Evolutionary conservation across 2,113 vertebrate species (phyloP).

Genomic region (Cinclus mexicanus): DNA sequence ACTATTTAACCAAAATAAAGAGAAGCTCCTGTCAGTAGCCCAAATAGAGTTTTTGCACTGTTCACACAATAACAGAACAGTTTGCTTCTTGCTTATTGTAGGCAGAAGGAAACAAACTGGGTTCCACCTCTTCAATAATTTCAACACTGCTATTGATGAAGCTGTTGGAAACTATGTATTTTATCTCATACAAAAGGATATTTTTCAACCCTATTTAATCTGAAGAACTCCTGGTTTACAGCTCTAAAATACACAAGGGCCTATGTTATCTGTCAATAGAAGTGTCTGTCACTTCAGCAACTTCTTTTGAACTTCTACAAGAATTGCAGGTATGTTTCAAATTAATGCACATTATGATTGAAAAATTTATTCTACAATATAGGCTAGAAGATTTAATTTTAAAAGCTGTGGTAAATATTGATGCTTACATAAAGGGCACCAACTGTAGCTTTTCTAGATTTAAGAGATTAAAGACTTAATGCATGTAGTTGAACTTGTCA

Average conservation of each 20-base stretch:
- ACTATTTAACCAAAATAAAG: not conserved
- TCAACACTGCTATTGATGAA: not conserved
- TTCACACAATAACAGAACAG: not conserved
- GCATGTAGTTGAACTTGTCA: not conserved
- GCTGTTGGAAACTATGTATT: not conserved
- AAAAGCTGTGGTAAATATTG: not conserved
- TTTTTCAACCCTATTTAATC: not conserved
- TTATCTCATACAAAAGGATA: not conserved
- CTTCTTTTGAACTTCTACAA: not conserved
- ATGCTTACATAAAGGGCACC: not conserved
- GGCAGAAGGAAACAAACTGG: not conserved
- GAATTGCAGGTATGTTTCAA: not conserved
- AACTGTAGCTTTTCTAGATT: not conserved
- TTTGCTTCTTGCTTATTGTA: not conserved
- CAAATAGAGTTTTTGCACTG: not conserved
- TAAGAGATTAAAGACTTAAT: not conserved
- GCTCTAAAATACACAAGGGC: not conserved
- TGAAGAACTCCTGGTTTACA: not conserved
- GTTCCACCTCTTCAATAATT: not conserved
- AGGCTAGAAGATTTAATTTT: not conserved
- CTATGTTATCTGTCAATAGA: not conserved
- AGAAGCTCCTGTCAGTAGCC: not conserved
- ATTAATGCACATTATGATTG: not conserved
- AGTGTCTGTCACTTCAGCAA: not conserved
- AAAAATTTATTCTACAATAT: not conserved